Base-by-base conservation (phyloP, 2,797 vertebrate genomes). In the Scomberomorus guttatus region DNA sequence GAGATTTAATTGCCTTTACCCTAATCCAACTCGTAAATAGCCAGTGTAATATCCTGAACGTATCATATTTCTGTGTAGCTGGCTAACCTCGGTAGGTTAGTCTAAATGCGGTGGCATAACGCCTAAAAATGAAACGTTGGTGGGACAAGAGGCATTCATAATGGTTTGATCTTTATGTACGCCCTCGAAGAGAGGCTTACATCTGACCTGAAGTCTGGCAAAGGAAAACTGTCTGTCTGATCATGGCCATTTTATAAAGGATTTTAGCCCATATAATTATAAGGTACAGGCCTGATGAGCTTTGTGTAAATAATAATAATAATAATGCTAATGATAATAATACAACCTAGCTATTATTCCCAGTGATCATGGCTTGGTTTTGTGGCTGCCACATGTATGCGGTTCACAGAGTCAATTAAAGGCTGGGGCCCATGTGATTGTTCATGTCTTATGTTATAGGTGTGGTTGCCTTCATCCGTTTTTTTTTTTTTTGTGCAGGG, bases 41-140 rank as follows among this genome's bases (percentile, higher is more conserved):
- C 79, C 72, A 55, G 81, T 79, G 70, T 84, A 71, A 93, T 93
- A 91, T 89, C 83, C 88, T 84, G 77, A 87, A 83, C 89, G 89
- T 90, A 80, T 96, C 93, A 84, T 90, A 91, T 95, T 94, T 94
- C 91, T 88, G 86, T 61, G 91, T 79, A 82, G 89, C 88, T 84
- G 84, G 94, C 93, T 94, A 94, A 88, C 92, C 87, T 86, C 80
- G 88, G 80, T 84, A 70, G 88, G 81, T 89, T 84, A 27, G 86
- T 90, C 88, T 88, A 87, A 88, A 92, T 89, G 88, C 89, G 88
- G 88, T 79, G 85, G 87, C 78, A 90, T 81, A 91, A 91, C 82
- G 91, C 73, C 73, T 72, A 29, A 83, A 90, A 90, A 88, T 86
- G 77, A 88, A 78, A 75, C 85, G 58, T 73, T 57, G 65, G 24